Evolutionary conservation across 35 echinoderm and acorn worm genomes (phyloP).

Genomic region (Holothuria glaberrima): DNA sequence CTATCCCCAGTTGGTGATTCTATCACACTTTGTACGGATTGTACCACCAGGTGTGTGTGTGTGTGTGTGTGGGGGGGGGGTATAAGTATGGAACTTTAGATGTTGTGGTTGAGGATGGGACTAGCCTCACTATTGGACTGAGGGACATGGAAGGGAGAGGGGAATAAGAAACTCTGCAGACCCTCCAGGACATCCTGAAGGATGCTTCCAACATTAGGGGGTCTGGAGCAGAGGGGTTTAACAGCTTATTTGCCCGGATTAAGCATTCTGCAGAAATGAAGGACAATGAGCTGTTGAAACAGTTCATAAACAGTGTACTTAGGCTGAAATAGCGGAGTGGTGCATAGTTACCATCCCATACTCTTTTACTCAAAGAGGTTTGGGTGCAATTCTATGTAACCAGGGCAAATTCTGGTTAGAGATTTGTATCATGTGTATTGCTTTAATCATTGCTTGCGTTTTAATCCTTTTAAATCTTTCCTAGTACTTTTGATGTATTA

Average conservation of each 20-base stretch:
- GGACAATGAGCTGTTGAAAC: constrained; percentile 62
- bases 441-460: too few relatives aligned
- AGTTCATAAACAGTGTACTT: constrained; percentile 55
- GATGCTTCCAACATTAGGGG: constrained; percentile 10
- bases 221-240: constrained; percentile 1
- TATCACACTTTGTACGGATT: constrained; percentile 61
- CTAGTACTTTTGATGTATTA: too few relatives aligned
- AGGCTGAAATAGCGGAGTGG: too few relatives aligned
- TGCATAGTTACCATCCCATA: too few relatives aligned
- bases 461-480: too few relatives aligned
- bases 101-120: constrained; percentile 18
- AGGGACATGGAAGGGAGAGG: constrained; percentile 59
- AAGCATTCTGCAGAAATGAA: constrained; percentile 72
- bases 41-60: constrained; percentile 69
- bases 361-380: too few relatives aligned
- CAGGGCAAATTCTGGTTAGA: too few relatives aligned
- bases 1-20: constrained; percentile 19
- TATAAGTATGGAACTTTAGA: constrained; percentile 73
- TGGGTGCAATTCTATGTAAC: too few relatives aligned
- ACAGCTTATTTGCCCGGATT: constrained; percentile 50
- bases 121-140: constrained; percentile 55
- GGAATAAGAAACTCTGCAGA: constrained; percentile 53
- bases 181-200: constrained; percentile 60
- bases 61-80: too few relatives aligned
- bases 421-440: too few relatives aligned